Percentiles rank a stretch among this genome's conserved stretches.
These are phyloP conservation scores for Epirrhoe alternata DNA, from an alignment of 2,888 invertebrate genomes.

Conservation along the genomic window DNA sequence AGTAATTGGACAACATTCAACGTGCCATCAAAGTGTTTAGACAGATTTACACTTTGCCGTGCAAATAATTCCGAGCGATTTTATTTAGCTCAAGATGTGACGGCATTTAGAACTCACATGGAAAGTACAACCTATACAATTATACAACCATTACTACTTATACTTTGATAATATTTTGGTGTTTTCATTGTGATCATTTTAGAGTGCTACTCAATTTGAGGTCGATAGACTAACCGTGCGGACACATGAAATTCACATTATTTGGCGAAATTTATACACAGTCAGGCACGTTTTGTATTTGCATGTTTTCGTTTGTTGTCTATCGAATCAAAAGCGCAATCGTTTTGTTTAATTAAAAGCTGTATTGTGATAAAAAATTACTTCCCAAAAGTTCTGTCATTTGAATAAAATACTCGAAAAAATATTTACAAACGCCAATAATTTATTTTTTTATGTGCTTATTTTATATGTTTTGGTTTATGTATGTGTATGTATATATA, in stretches of 20 bases:
- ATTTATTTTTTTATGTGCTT: too few species aligned
- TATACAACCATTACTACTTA: too few species aligned
- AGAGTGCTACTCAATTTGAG: background rate
- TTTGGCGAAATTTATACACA: background rate
- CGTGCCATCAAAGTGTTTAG: slow-evolving; percentile 15
- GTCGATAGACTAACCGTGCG: background rate
- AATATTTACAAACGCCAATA: background rate
- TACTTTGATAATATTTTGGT: too few species aligned
- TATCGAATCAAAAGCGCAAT: background rate
- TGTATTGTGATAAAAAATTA: background rate
- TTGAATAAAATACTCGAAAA: background rate
- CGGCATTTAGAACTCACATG: background rate
- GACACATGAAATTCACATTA: background rate
- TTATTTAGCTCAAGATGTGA: background rate
- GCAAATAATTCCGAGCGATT: slow-evolving; percentile 16
- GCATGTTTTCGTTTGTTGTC: background rate
- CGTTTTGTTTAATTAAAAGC: background rate
- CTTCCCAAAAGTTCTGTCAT: background rate
- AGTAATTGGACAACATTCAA: slow-evolving; percentile 41
- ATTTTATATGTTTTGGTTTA: too few species aligned
- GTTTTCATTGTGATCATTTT: background rate
- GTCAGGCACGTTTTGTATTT: background rate
- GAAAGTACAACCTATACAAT: background rate
- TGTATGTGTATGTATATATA: too few species aligned
- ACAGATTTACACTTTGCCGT: slow-evolving; percentile 12